phyloP scores from a whole-genome alignment of 2,888 invertebrate species.

The Drosophila ustulata region DNA sequence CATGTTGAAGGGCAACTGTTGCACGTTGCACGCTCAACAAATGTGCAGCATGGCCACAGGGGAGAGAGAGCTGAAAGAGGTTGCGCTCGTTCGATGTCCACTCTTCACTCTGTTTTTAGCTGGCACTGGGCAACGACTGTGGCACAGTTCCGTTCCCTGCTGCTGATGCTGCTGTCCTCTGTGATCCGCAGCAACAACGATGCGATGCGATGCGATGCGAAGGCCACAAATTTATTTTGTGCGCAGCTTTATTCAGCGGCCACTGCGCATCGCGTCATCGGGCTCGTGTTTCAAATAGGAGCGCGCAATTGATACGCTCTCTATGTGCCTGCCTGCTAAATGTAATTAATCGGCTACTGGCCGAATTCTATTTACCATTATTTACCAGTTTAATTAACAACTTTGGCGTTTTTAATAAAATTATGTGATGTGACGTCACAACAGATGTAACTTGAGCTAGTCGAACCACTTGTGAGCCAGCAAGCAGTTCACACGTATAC shows the following conservation, averaged over 20 bases:
- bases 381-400: background rate
- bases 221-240: slow-evolving; percentile 20
- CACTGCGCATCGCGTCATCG: slow-evolving; percentile 48
- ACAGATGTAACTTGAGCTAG: background rate
- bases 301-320: background rate
- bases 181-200: background rate
- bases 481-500: background rate
- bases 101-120: slow-evolving; percentile 2
- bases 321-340: background rate
- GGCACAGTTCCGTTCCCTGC: too few species aligned
- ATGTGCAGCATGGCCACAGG: slow-evolving; percentile 12
- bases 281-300: background rate
- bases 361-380: too few species aligned
- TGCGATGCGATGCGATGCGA: background rate
- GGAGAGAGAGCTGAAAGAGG: background rate
- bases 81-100: slow-evolving; percentile 1
- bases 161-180: background rate
- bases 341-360: background rate
- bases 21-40: slow-evolving; percentile 26
- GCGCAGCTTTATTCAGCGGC: background rate
- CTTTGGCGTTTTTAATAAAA: background rate
- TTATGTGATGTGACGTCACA: background rate
- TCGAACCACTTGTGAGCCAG: background rate
- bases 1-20: slow-evolving; percentile 41
- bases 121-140: too few species aligned